Conservation (phyloP, 2,113 vertebrate genomes). For the Lota lota region DNA sequence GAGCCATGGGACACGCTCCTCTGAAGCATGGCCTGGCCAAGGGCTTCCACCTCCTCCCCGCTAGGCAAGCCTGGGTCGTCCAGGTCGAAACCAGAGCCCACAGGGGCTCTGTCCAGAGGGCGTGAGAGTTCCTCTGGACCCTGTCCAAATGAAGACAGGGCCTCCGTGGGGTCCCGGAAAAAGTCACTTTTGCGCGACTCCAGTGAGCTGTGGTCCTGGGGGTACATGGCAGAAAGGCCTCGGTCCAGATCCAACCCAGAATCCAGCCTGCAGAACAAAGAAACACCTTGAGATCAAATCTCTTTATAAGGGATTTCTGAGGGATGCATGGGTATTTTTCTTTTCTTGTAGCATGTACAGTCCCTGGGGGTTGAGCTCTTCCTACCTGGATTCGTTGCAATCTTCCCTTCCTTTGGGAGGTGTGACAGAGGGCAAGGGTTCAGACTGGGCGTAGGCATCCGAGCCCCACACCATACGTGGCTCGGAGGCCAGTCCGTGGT, state of each 20-base stretch:
- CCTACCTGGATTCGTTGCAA: slow-evolving; percentile 81
- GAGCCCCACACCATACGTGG: slow-evolving; percentile 91
- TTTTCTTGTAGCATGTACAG: too few relatives aligned
- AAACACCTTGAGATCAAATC: not conserved
- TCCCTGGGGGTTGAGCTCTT: not conserved
- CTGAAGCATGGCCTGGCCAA: slow-evolving; percentile 79
- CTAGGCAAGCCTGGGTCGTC: slow-evolving; percentile 73
- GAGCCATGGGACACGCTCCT: slow-evolving; percentile 89
- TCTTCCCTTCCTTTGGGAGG: slow-evolving; percentile 84
- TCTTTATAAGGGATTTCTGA: not conserved
- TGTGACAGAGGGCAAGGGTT: slow-evolving; percentile 77
- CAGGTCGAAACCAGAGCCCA: slow-evolving; percentile 72
- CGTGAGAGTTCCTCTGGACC: slow-evolving; percentile 76
- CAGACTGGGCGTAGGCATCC: slow-evolving; percentile 84
- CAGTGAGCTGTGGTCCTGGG: slow-evolving; percentile 78
- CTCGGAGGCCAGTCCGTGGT: slow-evolving; percentile 83
- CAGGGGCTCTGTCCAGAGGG: slow-evolving; percentile 69
- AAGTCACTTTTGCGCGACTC: slow-evolving; percentile 85
- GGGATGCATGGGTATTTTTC: not conserved
- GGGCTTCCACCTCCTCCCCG: slow-evolving; percentile 77
- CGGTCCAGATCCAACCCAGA: slow-evolving; percentile 71
- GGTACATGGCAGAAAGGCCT: slow-evolving; percentile 74
- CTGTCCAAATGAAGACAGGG: slow-evolving; percentile 77
- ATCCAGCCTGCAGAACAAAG: slow-evolving; percentile 58
- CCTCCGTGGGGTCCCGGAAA: slow-evolving; percentile 80